Conservation (phyloP, 2,888 invertebrate genomes). For the Barypeithes pellucidus region DNA sequence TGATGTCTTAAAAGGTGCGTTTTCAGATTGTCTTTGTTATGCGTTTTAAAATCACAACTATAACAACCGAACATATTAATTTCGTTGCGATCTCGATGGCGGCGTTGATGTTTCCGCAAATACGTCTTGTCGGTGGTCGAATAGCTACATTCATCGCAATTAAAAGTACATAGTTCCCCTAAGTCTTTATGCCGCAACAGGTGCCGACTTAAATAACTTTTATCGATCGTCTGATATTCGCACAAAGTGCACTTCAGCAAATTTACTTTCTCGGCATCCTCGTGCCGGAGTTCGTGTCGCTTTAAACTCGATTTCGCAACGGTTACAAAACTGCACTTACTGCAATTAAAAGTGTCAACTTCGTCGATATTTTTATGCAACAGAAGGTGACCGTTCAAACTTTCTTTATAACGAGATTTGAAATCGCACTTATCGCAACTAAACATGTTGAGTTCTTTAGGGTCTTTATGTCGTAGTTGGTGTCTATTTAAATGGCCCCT, state of each 20-base stretch:
- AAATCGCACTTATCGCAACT: background rate
- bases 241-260: no score
- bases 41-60: background rate
- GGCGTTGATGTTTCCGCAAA: no score
- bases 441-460: background rate
- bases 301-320: background rate
- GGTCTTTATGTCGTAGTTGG: background rate
- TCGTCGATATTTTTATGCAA: background rate
- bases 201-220: no score
- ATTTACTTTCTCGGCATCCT: no score
- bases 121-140: no score
- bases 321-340: no score
- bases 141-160: no score
- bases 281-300: no score
- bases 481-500: background rate
- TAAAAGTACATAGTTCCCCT: no score
- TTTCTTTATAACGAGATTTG: background rate
- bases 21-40: background rate
- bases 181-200: no score
- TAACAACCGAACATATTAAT: background rate
- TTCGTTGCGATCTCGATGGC: background rate
- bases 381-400: background rate
- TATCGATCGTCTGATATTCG: no score
- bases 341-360: background rate
- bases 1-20: conserved; percentile 4